A percentile compares a stretch with the other conserved stretches of the same genome.
These are phyloP conservation scores for Channallabes apus DNA, from an alignment of 2,797 vertebrate genomes.

Conservation along the genomic window DNA sequence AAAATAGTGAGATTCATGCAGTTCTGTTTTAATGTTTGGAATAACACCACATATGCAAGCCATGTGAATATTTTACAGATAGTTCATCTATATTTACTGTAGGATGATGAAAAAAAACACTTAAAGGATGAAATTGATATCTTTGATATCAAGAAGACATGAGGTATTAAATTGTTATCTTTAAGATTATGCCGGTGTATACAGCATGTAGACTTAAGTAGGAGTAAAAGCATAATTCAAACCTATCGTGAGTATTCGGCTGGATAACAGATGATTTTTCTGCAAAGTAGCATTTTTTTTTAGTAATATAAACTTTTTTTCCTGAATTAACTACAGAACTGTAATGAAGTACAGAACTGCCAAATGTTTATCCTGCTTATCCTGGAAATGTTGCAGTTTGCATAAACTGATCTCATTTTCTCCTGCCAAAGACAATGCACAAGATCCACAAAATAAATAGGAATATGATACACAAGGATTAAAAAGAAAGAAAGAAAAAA, in stretches of 20 bases:
- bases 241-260: background rate
- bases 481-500: slow-evolving; percentile 3
- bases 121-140: slow-evolving; percentile 38
- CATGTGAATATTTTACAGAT: background rate
- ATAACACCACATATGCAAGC: background rate
- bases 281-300: background rate
- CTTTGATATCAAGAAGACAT: slow-evolving; percentile 10
- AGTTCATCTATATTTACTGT: background rate
- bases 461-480: slow-evolving; percentile 3
- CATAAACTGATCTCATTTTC: slow-evolving; percentile 11
- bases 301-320: background rate
- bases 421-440: background rate
- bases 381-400: slow-evolving; percentile 11
- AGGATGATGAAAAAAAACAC: background rate
- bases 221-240: background rate
- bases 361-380: background rate
- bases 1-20: background rate
- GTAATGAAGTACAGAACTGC: background rate
- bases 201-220: background rate
- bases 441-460: slow-evolving; percentile 6
- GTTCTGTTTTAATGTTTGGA: background rate
- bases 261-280: background rate
- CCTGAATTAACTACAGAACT: background rate
- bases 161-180: slow-evolving; percentile 34
- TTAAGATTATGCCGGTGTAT: slow-evolving; percentile 16